Base-by-base conservation (phyloP, 1,140 invertebrate species). In the Eciton burchellii region DNA sequence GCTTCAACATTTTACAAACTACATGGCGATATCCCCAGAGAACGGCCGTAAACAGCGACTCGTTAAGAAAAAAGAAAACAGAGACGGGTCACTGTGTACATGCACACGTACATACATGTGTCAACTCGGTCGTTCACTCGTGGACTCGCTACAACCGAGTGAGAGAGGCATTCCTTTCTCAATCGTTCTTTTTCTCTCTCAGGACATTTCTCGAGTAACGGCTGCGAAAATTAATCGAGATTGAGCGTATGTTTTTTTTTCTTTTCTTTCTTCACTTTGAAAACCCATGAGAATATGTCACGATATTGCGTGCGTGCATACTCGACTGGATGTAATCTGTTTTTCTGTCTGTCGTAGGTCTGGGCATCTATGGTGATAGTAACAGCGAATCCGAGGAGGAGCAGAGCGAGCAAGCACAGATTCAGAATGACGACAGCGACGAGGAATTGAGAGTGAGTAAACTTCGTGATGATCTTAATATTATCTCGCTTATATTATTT, bases 311-410 rank as follows among this genome's bases (percentile, higher is more conserved):
- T 5, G 11, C 4, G 0, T 0, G 1, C 35, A 6, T 6, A 6
- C 35, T 6, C 35, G 24, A 52, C 26, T 8, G 9, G 63, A 62
- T 43, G 5, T 88, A 60, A 84, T 68, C 29, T 63, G 41, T 12
- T 16, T 26, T 26, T 70, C 84, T 81, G 76, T 92, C 66, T 90
- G 83, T 85, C 89, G 57, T 92, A 94, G 94, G 94, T 92, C 93
- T 95, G 91, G 94, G 94, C 84, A 94, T 95, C 91, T 95, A 95
- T 84, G 94, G 94, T 43, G 94, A 94, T 82, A 94, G 93, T 82
- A 94, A 94, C 86, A 94, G 93, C 70, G 94, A 94, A 26, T 94
- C 93, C 3, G 94, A 95, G 65, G 94, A 94, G 45, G 93, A 94
- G 62, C 91, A 92, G 56, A 91, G 89, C 21, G 92, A 94, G 0